These are phyloP conservation scores for Himalopsyche kuldschensis DNA, from an alignment of 2,888 invertebrate genomes.

Conservation along the genomic window DNA sequence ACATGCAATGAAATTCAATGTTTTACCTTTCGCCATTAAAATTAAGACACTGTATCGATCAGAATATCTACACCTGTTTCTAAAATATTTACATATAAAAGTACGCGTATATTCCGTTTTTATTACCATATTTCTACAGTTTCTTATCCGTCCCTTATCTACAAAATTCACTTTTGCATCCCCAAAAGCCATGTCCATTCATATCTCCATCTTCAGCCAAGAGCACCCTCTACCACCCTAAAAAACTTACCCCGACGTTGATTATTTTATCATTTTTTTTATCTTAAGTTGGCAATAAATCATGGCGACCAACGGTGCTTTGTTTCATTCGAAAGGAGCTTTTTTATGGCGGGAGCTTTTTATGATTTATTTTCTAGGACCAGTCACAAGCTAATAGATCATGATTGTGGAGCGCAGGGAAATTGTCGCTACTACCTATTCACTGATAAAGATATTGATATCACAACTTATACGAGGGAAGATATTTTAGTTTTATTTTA, in stretches of 20 bases:
- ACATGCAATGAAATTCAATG: too few relatives aligned
- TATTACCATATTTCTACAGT: background rate
- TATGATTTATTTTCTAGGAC: slow-evolving; percentile 32
- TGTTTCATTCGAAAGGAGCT: slow-evolving; percentile 30
- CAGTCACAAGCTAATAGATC: slow-evolving; percentile 24
- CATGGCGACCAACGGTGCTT: slow-evolving; percentile 24
- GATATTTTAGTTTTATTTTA: background rate
- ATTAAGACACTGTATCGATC: too few relatives aligned
- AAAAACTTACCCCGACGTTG: slow-evolving; percentile 28
- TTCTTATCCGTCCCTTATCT: background rate
- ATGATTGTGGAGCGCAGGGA: slow-evolving; percentile 7
- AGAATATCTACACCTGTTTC: too few relatives aligned
- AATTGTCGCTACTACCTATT: background rate
- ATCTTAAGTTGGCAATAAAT: slow-evolving; percentile 38
- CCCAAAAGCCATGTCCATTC: slow-evolving; percentile 7
- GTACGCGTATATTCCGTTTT: background rate
- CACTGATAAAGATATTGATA: background rate
- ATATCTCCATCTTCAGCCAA: slow-evolving; percentile 4
- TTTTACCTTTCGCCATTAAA: too few relatives aligned
- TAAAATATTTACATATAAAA: too few relatives aligned
- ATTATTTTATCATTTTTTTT: slow-evolving; percentile 40
- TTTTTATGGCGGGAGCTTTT: slow-evolving; percentile 25
- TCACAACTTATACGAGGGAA: background rate
- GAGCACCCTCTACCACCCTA: slow-evolving; percentile 12
- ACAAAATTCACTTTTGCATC: background rate